Evolutionary conservation across 2,797 vertebrate species (phyloP).

Genomic region (Onychomys leucogaster): DNA sequence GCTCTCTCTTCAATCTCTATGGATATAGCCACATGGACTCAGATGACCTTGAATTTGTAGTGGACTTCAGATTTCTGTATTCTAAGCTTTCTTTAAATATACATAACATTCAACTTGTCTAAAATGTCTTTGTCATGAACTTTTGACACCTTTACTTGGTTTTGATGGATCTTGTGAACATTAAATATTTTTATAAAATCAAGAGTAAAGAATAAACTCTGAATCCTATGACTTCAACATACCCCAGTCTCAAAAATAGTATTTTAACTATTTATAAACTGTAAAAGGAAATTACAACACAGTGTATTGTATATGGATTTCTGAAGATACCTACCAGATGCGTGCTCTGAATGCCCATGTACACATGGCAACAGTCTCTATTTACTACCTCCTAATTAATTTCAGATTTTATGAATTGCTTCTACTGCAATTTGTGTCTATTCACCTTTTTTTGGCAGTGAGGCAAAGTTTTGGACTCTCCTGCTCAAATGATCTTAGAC

Average conservation of each 20-base stretch:
- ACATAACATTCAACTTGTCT: not conserved
- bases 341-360: not conserved
- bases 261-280: not conserved
- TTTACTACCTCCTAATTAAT: not conserved
- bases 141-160: not conserved
- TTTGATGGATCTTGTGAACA: not conserved
- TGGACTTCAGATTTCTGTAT: not conserved
- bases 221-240: constrained; percentile 34
- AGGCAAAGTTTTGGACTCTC: not conserved
- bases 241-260: not conserved
- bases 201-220: constrained; percentile 16
- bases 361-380: not conserved
- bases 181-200: not conserved
- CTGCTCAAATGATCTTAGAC: not conserved
- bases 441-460: not conserved
- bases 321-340: not conserved
- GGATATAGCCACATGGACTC: not conserved
- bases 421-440: not conserved
- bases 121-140: not conserved
- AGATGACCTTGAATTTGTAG: not conserved
- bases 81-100: not conserved
- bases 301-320: not conserved
- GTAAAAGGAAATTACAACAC: not conserved
- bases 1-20: not conserved
- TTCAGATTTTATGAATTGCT: not conserved